Evolutionary conservation across 2,888 invertebrate genomes (phyloP), one percentile per base, ranked within the genome.

Genomic region (Dascillus cervinus): DNA sequence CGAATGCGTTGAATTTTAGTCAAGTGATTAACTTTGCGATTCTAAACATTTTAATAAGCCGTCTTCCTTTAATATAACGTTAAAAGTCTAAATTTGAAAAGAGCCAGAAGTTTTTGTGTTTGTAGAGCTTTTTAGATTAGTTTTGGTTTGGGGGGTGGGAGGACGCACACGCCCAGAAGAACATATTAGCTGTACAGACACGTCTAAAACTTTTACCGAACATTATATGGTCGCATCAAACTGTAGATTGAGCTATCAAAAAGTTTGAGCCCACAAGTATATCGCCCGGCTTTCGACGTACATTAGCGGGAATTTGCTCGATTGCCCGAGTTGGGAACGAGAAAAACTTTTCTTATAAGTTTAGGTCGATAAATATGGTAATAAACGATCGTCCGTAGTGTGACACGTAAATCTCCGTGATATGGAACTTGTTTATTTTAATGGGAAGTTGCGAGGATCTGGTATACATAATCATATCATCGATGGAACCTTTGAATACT

Each of bases 121-220:
- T n/a, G n/a, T n/a, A n/a, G n/a, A n/a, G n/a, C n/a, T n/a, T n/a
- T n/a, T n/a, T n/a, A n/a, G n/a, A n/a, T n/a, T n/a, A n/a, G n/a
- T n/a, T n/a, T n/a, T n/a, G n/a, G n/a, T n/a, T n/a, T n/a, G n/a
- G n/a, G n/a, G n/a, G n/a, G n/a, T n/a, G n/a, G n/a, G n/a, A n/a
- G n/a, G n/a, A n/a, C n/a, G n/a, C 53, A 53, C 39, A 52, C 49
- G 52, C 49, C 41, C 17, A 4, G 49, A 52, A 56, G n/a, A n/a
- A n/a, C 53, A 53, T 55, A 56, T 58, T 59, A 58, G 56, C 48
- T 50, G 52, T 53, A 56, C 53, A 47, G 41, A 50, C 53, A 56
- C 56, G 56, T 57, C 53, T 52, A 43, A 58, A 61, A 60, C 49
- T 58, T 60, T 55, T 44, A 39, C 35, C 26, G 35, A 41, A 51